A percentile compares a stretch with the other conserved stretches of the same genome.
phyloP scores from a whole-genome alignment of 2,113 vertebrate genomes.

The Trichechus manatus region DNA sequence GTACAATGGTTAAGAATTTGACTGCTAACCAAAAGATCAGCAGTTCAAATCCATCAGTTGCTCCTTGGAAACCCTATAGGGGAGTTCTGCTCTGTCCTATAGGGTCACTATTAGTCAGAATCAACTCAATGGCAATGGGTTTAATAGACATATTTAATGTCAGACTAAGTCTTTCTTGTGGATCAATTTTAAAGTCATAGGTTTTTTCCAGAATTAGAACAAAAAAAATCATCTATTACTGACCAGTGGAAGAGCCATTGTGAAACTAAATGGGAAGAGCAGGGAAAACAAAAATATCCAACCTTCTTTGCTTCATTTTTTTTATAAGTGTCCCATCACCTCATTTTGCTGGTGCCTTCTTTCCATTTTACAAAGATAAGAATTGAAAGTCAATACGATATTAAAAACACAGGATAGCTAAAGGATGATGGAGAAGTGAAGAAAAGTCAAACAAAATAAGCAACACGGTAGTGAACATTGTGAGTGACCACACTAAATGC shows the following conservation, averaged over 20 bases:
- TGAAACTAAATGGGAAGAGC: not conserved
- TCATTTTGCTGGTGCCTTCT: not conserved
- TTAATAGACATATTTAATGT: not conserved
- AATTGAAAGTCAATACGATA: not conserved
- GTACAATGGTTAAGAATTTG: no score
- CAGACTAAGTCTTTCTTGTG: not conserved
- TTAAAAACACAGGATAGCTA: not conserved
- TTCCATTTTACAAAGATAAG: not conserved
- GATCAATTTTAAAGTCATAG: not conserved
- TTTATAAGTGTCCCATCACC: not conserved
- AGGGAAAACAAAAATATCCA: not conserved
- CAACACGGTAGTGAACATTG: rapidly evolving
- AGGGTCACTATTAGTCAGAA: no score
- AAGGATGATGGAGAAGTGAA: not conserved
- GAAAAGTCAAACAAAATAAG: not conserved
- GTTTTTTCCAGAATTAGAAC: not conserved
- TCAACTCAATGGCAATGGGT: no score
- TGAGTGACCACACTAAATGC: not conserved
- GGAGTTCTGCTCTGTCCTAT: no score
- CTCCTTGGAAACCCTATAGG: no score
- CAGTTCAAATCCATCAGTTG: no score
- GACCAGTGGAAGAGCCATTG: not conserved
- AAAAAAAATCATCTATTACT: not conserved
- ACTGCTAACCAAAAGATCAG: no score
- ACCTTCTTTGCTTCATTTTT: not conserved